phyloP scores from a whole-genome alignment of 2,113 vertebrate species.

The Protobothrops mucrosquamatus region DNA sequence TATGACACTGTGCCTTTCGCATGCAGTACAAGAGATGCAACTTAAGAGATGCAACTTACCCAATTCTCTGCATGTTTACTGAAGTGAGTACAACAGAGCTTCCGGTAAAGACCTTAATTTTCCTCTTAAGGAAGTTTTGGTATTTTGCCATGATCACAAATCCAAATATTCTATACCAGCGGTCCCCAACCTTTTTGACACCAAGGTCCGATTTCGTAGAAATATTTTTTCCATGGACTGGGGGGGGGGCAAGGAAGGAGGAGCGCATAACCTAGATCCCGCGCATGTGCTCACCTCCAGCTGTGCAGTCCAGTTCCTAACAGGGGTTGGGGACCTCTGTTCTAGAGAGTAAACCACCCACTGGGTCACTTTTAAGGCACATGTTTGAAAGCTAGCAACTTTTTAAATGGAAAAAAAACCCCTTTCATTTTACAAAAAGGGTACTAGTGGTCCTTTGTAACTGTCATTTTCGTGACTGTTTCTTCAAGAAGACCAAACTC shows the following conservation, averaged over 20 bases:
- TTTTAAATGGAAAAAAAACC: slow-evolving; percentile 20
- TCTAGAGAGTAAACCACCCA: background rate
- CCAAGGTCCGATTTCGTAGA: background rate
- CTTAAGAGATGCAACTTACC: background rate
- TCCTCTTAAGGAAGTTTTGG: background rate
- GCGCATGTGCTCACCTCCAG: background rate
- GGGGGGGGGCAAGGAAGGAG: too few species aligned
- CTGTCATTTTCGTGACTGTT: background rate
- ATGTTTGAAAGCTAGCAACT: slow-evolving; percentile 22
- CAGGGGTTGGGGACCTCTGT: background rate
- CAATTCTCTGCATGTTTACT: background rate
- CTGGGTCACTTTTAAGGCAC: background rate
- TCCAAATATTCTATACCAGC: background rate
- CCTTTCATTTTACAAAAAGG: slow-evolving; percentile 15
- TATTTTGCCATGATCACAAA: background rate
- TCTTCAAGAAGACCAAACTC: background rate
- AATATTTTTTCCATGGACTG: background rate
- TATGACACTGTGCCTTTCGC: background rate
- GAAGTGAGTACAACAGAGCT: background rate
- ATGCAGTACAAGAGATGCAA: background rate
- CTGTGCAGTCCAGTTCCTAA: background rate
- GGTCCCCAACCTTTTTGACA: background rate
- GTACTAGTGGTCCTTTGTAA: slow-evolving; percentile 9
- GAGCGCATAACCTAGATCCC: background rate
- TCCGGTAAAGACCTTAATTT: background rate